A percentile compares a stretch with the other conserved stretches of the same genome.
Evolutionary conservation across 2,888 invertebrate species (phyloP).

Genomic region (Sesia apiformis): DNA sequence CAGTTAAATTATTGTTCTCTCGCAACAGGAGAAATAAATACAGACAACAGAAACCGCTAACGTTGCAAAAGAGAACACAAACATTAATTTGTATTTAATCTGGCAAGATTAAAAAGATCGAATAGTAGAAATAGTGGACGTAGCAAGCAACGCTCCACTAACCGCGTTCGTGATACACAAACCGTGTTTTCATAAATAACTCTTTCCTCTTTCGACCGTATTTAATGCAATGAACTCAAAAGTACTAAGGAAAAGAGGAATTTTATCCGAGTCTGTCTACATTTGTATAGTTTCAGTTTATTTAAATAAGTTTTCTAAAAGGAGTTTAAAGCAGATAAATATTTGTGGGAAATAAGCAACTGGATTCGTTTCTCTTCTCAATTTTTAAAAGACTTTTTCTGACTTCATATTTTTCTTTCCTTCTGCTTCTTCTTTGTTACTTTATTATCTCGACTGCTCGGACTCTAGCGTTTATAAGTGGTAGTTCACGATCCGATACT

Average conservation of each 20-base stretch:
- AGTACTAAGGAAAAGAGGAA: not conserved
- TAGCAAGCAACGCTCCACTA: conserved; percentile 12
- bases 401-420: no score
- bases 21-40: not conserved
- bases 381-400: no score
- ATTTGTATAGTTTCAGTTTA: not conserved
- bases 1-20: not conserved
- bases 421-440: no score
- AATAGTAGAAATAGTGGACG: conserved; percentile 7
- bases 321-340: not conserved
- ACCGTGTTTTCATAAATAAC: conserved; percentile 6
- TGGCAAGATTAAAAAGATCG: conserved; percentile 16
- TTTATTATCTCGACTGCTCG: no score
- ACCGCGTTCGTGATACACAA: conserved; percentile 8
- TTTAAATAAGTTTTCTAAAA: not conserved
- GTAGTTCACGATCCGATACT: no score
- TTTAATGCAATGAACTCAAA: conserved; percentile 1
- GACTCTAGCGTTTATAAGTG: no score
- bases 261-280: not conserved
- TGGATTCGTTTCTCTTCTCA: no score
- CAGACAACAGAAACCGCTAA: conserved; percentile 3
- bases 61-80: conserved; percentile 3
- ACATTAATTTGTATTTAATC: no score
- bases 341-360: no score
- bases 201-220: not conserved